A percentile compares a stretch with the other conserved stretches of the same genome.
These are phyloP conservation scores for Stenchaetothrips biformis DNA, from an alignment of 2,888 invertebrate genomes.

Conservation along the genomic window DNA sequence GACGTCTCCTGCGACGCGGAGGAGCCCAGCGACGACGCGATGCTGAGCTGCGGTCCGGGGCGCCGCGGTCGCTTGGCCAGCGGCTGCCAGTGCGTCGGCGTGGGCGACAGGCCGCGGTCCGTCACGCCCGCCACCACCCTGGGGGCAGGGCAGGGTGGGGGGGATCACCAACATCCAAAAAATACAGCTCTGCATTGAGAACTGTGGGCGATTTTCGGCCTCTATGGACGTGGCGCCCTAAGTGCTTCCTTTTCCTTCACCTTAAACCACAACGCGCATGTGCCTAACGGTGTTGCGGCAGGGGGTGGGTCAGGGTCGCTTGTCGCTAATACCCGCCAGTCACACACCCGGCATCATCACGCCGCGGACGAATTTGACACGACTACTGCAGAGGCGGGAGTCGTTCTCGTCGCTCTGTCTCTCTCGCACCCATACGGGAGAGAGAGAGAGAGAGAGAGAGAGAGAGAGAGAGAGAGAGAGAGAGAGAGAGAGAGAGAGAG, in stretches of 20 bases:
- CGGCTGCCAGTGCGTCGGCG: background rate
- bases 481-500: background rate
- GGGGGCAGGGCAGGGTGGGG: background rate
- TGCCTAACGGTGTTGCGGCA: too few species aligned
- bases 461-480: background rate
- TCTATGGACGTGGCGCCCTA: too few species aligned
- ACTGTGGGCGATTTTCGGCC: too few species aligned
- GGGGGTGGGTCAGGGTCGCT: too few species aligned
- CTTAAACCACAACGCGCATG: too few species aligned
- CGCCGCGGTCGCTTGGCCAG: conserved; percentile 6
- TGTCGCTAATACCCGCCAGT: too few species aligned
- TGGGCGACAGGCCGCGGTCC: background rate
- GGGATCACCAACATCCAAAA: too few species aligned
- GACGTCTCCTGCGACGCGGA: conserved; percentile 22
- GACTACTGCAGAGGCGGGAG: too few species aligned
- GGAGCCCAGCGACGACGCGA: conserved; percentile 2
- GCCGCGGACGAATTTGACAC: too few species aligned
- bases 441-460: background rate
- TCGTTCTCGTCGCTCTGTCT: too few species aligned
- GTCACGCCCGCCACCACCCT: background rate
- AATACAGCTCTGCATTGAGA: too few species aligned
- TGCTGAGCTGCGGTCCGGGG: conserved; percentile 1
- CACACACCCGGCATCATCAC: too few species aligned
- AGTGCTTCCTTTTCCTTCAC: background rate
- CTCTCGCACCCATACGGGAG: background rate